Base-by-base conservation (phyloP, 2,797 vertebrate species). In the Brachyalestes nurse region DNA sequence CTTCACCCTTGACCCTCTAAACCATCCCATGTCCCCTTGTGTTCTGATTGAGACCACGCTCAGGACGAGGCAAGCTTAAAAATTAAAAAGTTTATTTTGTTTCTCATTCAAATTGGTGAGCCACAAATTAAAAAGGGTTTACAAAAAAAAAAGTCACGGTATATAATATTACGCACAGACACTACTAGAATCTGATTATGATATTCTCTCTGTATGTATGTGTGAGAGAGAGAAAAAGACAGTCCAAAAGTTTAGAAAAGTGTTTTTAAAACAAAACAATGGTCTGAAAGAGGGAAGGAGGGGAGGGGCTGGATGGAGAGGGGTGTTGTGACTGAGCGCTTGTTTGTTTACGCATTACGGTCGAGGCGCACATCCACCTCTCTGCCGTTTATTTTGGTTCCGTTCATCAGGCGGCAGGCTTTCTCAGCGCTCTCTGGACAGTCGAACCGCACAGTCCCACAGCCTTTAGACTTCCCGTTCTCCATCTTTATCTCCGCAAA, bases 401-500 rank as follows among this genome's bases (percentile, higher is more conserved):
- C 97, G 21, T 99, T 99, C 98, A 99, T 99, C 95, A 97, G 93
- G 86, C 96, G 94, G 92, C 97, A 99, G 83, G 98, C 97, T 86
- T 96, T 97, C 87, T 99, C 97, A 0, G 98, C 98, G 9, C 95
- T 97, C 92, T 99, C 98, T 21, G 97, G 94, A 8, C 95, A 96
- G 88, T 99, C 97, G 84, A 97, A 99, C 82, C 97, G 93, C 81
- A 99, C 98, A 0, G 97, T 99, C 80, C 98, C 98, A 84, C 98
- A 99, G 88, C 98, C 98, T 92, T 99, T 99, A 51, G 98, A 99
- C 90, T 95, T 97, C 71, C 97, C 97, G 42, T 97, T 98, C 92
- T 99, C 97, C 98, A 99, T 99, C 95, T 99, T 99, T 91, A 99
- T 98, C 91, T 99, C 98, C 77, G 98, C 98, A 88, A 96, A 99